phyloP scores from a whole-genome alignment of 2,113 vertebrate genomes.

The Diphyllodes magnificus region DNA sequence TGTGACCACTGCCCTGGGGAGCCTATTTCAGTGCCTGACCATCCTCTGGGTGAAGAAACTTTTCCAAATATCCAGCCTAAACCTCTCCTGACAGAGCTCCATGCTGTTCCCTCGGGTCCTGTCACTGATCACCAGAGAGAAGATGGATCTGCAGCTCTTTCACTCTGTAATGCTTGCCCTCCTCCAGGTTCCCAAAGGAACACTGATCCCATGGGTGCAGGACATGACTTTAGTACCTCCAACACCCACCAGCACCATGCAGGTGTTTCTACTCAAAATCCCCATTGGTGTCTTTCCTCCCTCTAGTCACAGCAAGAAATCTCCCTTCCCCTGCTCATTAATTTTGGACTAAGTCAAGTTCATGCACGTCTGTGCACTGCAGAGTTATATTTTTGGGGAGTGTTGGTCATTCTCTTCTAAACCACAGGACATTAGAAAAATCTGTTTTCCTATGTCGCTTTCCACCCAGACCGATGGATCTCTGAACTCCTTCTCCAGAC shows the following conservation, averaged over 20 bases:
- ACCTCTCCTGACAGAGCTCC: not conserved
- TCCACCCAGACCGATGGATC: not conserved
- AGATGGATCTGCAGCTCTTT: not conserved
- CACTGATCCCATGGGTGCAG: not conserved
- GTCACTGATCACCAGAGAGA: not conserved
- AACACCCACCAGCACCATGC: fast-evolving
- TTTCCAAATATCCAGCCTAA: not conserved
- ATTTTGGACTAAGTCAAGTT: not conserved
- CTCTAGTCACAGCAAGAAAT: not conserved
- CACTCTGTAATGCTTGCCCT: fast-evolving
- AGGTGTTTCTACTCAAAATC: not conserved
- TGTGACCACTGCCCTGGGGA: not conserved
- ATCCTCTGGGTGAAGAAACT: not conserved
- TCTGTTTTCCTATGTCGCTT: not conserved
- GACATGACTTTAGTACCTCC: not conserved
- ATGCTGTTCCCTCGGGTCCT: not conserved
- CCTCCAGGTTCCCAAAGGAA: not conserved
- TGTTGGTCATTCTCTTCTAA: not conserved
- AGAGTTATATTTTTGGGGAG: not conserved
- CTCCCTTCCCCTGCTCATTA: not conserved
- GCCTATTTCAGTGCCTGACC: not conserved
- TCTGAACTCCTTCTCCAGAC: fast-evolving
- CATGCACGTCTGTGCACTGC: not conserved
- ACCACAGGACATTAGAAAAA: not conserved
- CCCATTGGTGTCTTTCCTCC: not conserved